Evolutionary conservation across 1,140 invertebrate species (phyloP).

Genomic region (Calosoma granatense): DNA sequence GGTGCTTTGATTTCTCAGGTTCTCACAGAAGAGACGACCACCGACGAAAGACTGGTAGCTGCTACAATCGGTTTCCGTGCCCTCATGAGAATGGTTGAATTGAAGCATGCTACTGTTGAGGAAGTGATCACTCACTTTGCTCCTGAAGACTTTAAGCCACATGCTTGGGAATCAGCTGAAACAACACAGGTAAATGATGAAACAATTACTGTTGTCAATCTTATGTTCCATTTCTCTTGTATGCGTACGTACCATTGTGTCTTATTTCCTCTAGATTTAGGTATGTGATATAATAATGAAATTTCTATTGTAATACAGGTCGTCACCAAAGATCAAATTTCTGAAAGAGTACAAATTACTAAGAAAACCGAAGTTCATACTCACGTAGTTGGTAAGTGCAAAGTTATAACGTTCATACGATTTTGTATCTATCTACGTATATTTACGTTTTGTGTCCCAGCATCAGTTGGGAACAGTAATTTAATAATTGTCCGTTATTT

Average conservation of each 20-base stretch:
- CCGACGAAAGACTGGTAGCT: conserved; percentile 61
- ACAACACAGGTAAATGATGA: conserved; percentile 44
- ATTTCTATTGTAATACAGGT: conserved; percentile 12
- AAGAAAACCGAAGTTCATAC: conserved; percentile 25
- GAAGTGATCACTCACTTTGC: conserved; percentile 71
- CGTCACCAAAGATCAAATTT: background rate
- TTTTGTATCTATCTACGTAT: background rate
- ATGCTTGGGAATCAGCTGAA: conserved; percentile 63
- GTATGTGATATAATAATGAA: too few species aligned
- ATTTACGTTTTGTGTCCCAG: too few species aligned
- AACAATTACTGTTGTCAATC: too few species aligned
- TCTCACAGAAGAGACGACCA: conserved; percentile 62
- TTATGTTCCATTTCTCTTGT: too few species aligned
- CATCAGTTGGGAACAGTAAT: background rate
- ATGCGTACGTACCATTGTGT: too few species aligned
- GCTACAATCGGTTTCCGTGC: conserved; percentile 71
- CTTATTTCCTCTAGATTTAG: too few species aligned
- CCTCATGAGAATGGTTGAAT: conserved; percentile 73
- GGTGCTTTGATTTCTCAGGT: conserved; percentile 68
- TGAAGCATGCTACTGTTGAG: conserved; percentile 67
- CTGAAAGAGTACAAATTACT: conserved; percentile 14
- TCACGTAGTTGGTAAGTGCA: conserved; percentile 5
- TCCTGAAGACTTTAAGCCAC: conserved; percentile 69
- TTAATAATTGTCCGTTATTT: background rate
- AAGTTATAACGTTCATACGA: background rate